Evolutionary conservation across 2,888 invertebrate species (phyloP), one percentile per base, ranked within the genome.

Genomic region (Phyllotreta striolata): DNA sequence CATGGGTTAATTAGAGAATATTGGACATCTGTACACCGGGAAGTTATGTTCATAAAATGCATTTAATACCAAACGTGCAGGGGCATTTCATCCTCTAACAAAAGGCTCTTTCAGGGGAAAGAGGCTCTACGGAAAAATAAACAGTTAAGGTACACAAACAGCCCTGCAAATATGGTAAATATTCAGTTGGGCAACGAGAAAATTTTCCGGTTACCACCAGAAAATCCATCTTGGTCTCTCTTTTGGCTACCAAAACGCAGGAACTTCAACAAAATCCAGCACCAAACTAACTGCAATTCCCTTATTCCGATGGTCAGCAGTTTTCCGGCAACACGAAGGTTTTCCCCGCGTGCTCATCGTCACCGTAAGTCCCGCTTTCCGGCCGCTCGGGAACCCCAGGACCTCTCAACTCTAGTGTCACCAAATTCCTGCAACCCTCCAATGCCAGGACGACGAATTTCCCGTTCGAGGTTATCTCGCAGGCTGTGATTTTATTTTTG

Each of bases 401-500:
- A 7, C 83, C 83, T 67, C 80, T 81, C 9, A 91, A 82, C 64
- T 88, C 85, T 24, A 92, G 83, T 56, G 89, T 90, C 6, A 90
- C 81, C 37, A 92, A 83, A 57, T 87, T 85, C 62, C 85, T 83
- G 73, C 85, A 85, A 75, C 90, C 89, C 70, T 89, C 88, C 44
- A 92, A 77, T 0, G 91, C 90, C 61, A 92, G 79, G 0, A 92
- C 87, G 0, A 92, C 85, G 55, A 87, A 85, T 38, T 86, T 85
- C 0, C 93, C 93, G 58, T 91, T 90, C 9, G 89, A 85, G 7
- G 90, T 86, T 46, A 94, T 86, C 76, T 93, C 92, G 79, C 91
- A 91, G 0, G 91, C 89, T 40, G 89, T 88, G 71, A 93, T 89
- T 64, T 88, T 85, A 51, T 87, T 85, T 49, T 89, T 88, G 0